These are phyloP conservation scores for Amorpha juglandis DNA, from an alignment of 2,888 invertebrate species.

Conservation along the genomic window DNA sequence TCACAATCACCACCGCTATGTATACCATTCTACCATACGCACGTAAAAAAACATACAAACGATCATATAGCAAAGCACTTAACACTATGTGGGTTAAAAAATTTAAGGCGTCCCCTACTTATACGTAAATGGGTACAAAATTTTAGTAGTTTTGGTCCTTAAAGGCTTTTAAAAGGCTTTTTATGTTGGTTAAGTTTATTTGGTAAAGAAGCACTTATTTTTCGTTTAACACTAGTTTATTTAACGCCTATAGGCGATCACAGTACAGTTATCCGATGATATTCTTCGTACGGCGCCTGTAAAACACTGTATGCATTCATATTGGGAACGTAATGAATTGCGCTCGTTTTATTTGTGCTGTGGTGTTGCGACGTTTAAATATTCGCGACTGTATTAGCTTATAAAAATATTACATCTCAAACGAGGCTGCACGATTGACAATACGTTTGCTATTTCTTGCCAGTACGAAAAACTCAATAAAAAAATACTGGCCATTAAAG, in stretches of 20 bases:
- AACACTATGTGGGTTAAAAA: slow-evolving; percentile 60
- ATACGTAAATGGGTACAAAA: slow-evolving; percentile 69
- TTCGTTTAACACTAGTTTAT: slow-evolving; percentile 54
- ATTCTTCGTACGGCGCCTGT: slow-evolving; percentile 44
- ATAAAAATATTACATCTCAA: background rate
- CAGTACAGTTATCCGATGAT: slow-evolving; percentile 56
- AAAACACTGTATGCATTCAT: slow-evolving; percentile 37
- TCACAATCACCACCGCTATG: slow-evolving; percentile 26
- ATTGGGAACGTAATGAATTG: slow-evolving; percentile 24
- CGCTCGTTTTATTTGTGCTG: slow-evolving; percentile 4
- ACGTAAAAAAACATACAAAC: slow-evolving; percentile 28
- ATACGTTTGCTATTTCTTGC: background rate
- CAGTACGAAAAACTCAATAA: background rate
- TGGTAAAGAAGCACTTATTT: slow-evolving; percentile 69
- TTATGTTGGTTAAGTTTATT: slow-evolving; percentile 66
- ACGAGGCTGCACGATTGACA: background rate
- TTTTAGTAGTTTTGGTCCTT: slow-evolving; percentile 73
- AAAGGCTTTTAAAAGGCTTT: slow-evolving; percentile 69
- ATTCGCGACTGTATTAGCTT: background rate
- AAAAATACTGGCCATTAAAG: background rate
- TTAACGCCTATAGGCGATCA: slow-evolving; percentile 79
- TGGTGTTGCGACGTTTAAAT: slow-evolving; percentile 8
- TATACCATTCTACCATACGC: slow-evolving; percentile 37
- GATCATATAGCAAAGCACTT: slow-evolving; percentile 40
- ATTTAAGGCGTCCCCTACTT: slow-evolving; percentile 70